These are phyloP conservation scores for Linyphia triangularis DNA, from an alignment of 2,888 invertebrate species.

Conservation along the genomic window DNA sequence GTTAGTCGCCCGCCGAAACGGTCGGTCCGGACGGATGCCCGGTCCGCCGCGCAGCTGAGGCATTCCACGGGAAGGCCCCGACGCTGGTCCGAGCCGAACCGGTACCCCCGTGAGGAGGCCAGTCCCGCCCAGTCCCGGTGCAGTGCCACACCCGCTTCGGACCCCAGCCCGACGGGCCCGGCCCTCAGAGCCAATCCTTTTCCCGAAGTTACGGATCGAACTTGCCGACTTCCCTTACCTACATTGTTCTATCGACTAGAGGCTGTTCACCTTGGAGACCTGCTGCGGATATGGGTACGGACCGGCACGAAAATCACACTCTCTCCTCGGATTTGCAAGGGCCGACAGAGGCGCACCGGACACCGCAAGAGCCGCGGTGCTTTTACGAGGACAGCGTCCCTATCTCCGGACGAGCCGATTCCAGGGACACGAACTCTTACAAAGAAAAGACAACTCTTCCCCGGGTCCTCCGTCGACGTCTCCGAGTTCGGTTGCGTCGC, in stretches of 20 bases:
- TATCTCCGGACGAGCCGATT: too few species aligned
- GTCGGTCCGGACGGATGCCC: slow-evolving; percentile 77
- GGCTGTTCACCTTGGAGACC: slow-evolving; percentile 87
- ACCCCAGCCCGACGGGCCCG: slow-evolving; percentile 84
- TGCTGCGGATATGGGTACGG: slow-evolving; percentile 85
- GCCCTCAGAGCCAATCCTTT: slow-evolving; percentile 87
- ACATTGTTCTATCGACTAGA: slow-evolving; percentile 86
- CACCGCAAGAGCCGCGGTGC: too few species aligned
- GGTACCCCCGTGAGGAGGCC: too few species aligned
- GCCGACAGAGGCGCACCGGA: too few species aligned
- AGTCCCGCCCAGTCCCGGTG: too few species aligned
- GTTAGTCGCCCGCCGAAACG: too few species aligned
- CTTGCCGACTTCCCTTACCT: slow-evolving; percentile 86
- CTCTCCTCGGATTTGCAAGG: too few species aligned
- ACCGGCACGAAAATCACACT: slow-evolving; percentile 69
- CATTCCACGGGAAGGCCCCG: slow-evolving; percentile 78
- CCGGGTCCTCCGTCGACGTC: too few species aligned
- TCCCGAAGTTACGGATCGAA: slow-evolving; percentile 83
- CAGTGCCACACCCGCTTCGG: slow-evolving; percentile 80
- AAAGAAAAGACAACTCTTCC: too few species aligned
- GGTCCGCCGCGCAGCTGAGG: slow-evolving; percentile 77
- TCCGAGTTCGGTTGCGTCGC: too few species aligned
- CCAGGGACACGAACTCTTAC: too few species aligned
- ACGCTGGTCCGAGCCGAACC: slow-evolving; percentile 77
- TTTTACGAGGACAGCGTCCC: too few species aligned